phyloP scores from a whole-genome alignment of 2,888 invertebrate species.

The Xanthia togata region DNA sequence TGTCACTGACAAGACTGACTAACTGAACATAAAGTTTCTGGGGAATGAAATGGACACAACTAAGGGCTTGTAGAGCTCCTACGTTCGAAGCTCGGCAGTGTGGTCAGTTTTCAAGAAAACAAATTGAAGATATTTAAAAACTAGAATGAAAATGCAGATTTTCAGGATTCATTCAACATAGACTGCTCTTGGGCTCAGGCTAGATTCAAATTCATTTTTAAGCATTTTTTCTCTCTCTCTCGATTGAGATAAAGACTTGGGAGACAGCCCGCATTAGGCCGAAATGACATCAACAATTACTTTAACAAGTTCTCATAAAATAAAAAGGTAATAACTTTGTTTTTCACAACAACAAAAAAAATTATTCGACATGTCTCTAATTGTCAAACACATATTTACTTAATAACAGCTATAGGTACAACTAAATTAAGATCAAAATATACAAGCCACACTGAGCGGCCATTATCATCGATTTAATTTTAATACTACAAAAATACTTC shows the following conservation, averaged over 20 bases:
- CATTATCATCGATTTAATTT: conserved; percentile 52
- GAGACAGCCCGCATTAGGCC: conserved; percentile 13
- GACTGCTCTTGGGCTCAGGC: neutral
- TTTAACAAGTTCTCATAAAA: neutral
- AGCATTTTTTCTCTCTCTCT: neutral
- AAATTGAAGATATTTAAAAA: neutral
- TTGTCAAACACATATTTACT: conserved; percentile 47
- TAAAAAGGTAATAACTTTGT: neutral
- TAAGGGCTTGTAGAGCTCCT: neutral
- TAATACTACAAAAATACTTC: conserved; percentile 70
- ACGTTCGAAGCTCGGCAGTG: neutral
- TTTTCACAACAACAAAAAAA: neutral
- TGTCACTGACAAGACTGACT: neutral
- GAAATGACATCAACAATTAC: neutral
- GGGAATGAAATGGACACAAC: neutral
- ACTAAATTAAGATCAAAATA: conserved; percentile 63
- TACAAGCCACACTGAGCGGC: conserved; percentile 48
- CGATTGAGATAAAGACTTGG: neutral
- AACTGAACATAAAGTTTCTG: neutral
- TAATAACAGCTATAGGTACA: conserved; percentile 46
- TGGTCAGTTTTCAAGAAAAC: no score
- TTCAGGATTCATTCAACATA: neutral
- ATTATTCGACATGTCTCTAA: conserved; percentile 53
- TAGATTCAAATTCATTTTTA: neutral
- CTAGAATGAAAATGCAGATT: neutral